Base-by-base conservation (phyloP, 2,113 vertebrate species). In the Oenanthe oenanthe region DNA sequence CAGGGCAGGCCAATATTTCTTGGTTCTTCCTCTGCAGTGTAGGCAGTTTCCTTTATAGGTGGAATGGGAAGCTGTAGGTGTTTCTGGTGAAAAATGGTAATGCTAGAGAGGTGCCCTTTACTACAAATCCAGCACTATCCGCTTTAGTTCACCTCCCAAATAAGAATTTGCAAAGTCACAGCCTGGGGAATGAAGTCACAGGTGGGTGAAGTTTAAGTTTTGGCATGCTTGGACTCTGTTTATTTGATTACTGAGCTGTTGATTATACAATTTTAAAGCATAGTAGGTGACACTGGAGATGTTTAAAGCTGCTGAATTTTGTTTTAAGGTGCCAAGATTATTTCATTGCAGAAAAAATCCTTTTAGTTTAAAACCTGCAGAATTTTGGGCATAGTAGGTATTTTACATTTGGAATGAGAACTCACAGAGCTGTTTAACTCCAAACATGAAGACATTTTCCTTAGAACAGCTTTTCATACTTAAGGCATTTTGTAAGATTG, bases 31-130 rank as follows among this genome's bases (percentile, higher is more conserved):
- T 90, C 86, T 31, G 17, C 94, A 94, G 73, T 73, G 84, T 93
- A 95, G 96, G 97, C 97, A 97, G 94, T 96, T 97, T 96, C 96
- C 85, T 96, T 95, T 93, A 90, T 93, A 95, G 92, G 91, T 88
- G 62, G 88, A 93, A 94, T 94, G 67, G 77, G 90, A 97, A 97
- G 92, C 94, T 85, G 91, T 94, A 92, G 81, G 85, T 94, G 83
- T 96, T 96, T 96, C 92, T 96, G 91, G 93, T 97, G 97, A 97
- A 96, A 93, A 97, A 97, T 93, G 96, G 96, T 95, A 84, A 67
- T 79, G 67, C 62, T 88, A 31, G 70, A 92, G 95, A 94, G 83
- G 63, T 93, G 96, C 88, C 96, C 96, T 97, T 97, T 93, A 87
- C 91, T 90, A 94, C 96, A 96, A 94, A 95, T 92, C 58, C 88